Conservation (phyloP, 2,888 invertebrate genomes). For the Noctua comes region DNA sequence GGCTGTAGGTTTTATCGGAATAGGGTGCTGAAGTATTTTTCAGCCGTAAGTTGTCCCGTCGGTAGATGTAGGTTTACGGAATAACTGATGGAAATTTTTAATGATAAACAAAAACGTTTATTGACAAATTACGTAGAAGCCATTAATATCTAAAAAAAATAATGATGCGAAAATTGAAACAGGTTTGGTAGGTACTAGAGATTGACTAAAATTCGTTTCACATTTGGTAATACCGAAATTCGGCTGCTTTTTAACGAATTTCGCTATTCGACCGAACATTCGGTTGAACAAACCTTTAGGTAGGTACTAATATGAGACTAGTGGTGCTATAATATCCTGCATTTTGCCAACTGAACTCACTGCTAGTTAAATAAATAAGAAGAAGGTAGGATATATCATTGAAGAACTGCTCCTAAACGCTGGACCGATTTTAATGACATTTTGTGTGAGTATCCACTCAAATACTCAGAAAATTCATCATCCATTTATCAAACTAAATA, state of each 20-base stretch:
- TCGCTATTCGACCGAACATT: no score
- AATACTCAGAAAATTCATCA: neutral
- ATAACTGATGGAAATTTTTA: neutral
- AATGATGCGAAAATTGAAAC: neutral
- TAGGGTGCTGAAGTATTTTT: slow-evolving; percentile 1
- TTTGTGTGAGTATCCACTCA: neutral
- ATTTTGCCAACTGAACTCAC: no score
- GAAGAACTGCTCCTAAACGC: neutral
- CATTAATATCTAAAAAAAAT: neutral
- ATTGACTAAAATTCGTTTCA: neutral
- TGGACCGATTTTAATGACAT: neutral
- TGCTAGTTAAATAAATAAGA: no score
- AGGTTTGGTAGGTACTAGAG: neutral
- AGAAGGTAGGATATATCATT: no score
- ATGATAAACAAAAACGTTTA: neutral
- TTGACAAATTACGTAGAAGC: neutral
- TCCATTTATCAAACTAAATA: neutral
- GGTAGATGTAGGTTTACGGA: neutral
- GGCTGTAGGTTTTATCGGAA: slow-evolving; percentile 22
- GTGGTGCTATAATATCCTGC: neutral
- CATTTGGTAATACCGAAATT: neutral
- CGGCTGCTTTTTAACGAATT: neutral
- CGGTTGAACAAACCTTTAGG: neutral
- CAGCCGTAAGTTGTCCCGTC: neutral
- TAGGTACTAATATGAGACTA: neutral